Evolutionary conservation across 2,797 vertebrate genomes (phyloP), one percentile per base, ranked within the genome.

Genomic region (Pseudocheirus occidentalis): DNA sequence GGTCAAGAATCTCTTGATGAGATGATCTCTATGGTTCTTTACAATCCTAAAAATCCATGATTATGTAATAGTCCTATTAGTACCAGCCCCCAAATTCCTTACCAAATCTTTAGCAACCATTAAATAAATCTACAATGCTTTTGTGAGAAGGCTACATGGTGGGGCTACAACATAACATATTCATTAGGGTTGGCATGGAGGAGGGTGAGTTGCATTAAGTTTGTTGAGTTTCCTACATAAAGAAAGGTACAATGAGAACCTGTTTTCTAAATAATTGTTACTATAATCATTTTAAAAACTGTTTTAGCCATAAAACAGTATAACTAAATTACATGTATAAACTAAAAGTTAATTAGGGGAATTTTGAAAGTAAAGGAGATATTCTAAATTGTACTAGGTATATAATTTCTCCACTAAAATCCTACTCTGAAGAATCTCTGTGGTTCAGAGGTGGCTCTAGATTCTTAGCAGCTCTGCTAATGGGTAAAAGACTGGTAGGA

Each of bases 201-300:
- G 1, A 27, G 10, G 40, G 93, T 66, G 92, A 93, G 90, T 91
- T 96, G 96, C 62, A 92, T 92, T 93, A 94, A 96, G 1, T 55
- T 34, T 50, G 92, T 31, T 3, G 66, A 94, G 28, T 21, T 46
- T 31, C 93, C 58, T 58, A 55, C 5, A 46, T 3, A 91, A 93
- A 52, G 96, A 59, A 96, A 94, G 53, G 89, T 18, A 92, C 50
- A 73, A 59, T 24, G 81, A 95, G 91, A 91, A 97, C 21, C 46
- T 87, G 40, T 50, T 50, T 87, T 27, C 24, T 87, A 87, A 87
- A 87, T 40, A 40, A n/a, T 87, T 87, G 27, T 50, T 87, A 27
- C 40, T 11, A 4, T 87, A 87, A 46, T 50, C 40, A 87, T 87
- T 27, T 87, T 24, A 24, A 81, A 73, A 87, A 27, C 11, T 50